Evolutionary conservation across 2,797 vertebrate genomes (phyloP).

Genomic region (Pachyuromys duprasi): DNA sequence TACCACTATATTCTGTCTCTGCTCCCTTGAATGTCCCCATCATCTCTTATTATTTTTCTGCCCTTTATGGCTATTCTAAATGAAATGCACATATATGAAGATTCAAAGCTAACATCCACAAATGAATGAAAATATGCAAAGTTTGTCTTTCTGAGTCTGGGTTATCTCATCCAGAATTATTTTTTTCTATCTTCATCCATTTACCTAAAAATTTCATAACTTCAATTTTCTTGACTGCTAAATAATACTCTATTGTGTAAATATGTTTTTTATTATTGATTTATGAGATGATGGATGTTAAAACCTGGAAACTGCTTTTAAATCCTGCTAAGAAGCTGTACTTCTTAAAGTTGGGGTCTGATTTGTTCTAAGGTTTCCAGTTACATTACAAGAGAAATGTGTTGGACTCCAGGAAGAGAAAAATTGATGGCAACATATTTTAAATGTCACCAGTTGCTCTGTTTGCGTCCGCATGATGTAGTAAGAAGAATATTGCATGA

Average conservation of each 20-base stretch:
- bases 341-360: constrained; percentile 41
- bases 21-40: background rate
- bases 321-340: constrained; percentile 17
- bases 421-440: constrained; percentile 45
- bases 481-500: constrained; percentile 26
- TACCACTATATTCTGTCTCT: background rate
- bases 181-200: background rate
- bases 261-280: background rate
- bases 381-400: constrained; percentile 29
- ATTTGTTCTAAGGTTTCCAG: constrained; percentile 54
- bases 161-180: background rate
- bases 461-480: constrained; percentile 38
- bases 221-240: background rate
- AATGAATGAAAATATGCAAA: background rate
- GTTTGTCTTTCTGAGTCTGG: background rate
- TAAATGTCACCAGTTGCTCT: constrained; percentile 54
- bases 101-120: background rate
- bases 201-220: background rate
- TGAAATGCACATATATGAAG: background rate
- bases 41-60: background rate
- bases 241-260: background rate
- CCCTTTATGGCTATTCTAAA: background rate
- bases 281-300: background rate
- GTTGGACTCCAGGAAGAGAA: constrained; percentile 10
- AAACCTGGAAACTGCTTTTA: background rate